Conservation (phyloP, 2,113 vertebrate genomes). For the Limanda limanda region DNA sequence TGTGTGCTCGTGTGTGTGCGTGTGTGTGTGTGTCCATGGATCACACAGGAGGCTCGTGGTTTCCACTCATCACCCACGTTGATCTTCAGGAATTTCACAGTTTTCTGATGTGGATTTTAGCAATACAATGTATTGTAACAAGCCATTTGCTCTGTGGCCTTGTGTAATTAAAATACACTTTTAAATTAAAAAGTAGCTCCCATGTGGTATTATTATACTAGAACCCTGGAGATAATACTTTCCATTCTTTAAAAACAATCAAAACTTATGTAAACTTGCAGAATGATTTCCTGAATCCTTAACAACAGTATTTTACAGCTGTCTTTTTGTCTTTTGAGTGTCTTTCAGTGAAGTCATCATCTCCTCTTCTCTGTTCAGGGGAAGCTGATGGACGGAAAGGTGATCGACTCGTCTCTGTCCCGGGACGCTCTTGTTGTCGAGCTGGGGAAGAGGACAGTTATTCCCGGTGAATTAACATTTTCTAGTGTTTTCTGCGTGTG, state of each 20-base stretch:
- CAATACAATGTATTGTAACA: neutral
- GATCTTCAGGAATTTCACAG: neutral
- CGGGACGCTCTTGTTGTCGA: slow-evolving; percentile 92
- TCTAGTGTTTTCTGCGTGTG: neutral
- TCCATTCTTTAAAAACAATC: too few relatives aligned
- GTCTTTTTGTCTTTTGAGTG: neutral
- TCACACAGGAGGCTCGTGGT: neutral
- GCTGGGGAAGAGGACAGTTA: slow-evolving; percentile 94
- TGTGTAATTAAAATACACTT: neutral
- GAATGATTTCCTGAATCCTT: too few relatives aligned
- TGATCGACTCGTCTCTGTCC: slow-evolving; percentile 92
- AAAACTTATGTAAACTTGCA: too few relatives aligned
- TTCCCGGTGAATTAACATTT: slow-evolving; percentile 83
- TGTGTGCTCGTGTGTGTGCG: slow-evolving; percentile 10
- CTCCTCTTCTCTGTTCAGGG: slow-evolving; percentile 80
- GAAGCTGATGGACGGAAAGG: slow-evolving; percentile 89
- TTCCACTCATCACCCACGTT: neutral
- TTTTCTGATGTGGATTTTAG: neutral
- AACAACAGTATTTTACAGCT: neutral
- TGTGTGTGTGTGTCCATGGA: neutral
- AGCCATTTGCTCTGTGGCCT: neutral
- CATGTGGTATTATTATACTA: too few relatives aligned
- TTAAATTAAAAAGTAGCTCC: too few relatives aligned
- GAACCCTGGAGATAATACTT: too few relatives aligned
- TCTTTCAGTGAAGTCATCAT: neutral